phyloP scores from a whole-genome alignment of 1,140 invertebrate species.

The Euwallacea fornicatus region DNA sequence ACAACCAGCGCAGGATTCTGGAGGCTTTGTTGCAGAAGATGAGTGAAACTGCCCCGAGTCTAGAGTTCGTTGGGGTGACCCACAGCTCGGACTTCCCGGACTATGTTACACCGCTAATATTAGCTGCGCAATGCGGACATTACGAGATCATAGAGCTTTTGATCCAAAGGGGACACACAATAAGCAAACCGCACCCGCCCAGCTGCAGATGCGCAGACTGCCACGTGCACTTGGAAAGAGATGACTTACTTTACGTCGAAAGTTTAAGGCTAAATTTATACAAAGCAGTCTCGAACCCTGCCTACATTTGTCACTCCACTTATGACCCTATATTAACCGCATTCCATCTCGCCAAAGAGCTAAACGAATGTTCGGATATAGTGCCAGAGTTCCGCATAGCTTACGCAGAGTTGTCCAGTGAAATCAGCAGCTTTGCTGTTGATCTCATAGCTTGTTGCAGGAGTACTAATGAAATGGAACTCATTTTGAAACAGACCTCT shows the following conservation, averaged over 20 bases:
- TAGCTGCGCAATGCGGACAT: slow-evolving; percentile 71
- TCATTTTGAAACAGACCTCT: slow-evolving; percentile 60
- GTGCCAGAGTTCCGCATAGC: slow-evolving; percentile 62
- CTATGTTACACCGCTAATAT: slow-evolving; percentile 70
- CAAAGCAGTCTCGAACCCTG: slow-evolving; percentile 64
- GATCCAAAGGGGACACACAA: slow-evolving; percentile 60
- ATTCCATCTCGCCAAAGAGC: slow-evolving; percentile 62
- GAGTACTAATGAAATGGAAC: slow-evolving; percentile 68
- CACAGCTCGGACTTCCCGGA: slow-evolving; percentile 65
- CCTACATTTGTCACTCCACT: slow-evolving; percentile 66
- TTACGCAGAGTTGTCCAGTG: slow-evolving; percentile 60
- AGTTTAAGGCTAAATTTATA: slow-evolving; percentile 61
- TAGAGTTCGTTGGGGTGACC: slow-evolving; percentile 58
- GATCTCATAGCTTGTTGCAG: slow-evolving; percentile 65
- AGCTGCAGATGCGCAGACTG: slow-evolving; percentile 63
- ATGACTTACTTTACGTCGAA: slow-evolving; percentile 56
- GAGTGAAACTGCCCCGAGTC: slow-evolving; percentile 52
- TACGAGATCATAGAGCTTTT: slow-evolving; percentile 71
- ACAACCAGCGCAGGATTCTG: slow-evolving; percentile 57
- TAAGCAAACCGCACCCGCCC: slow-evolving; percentile 62
- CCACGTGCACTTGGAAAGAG: slow-evolving; percentile 53
- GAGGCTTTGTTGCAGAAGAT: slow-evolving; percentile 57
- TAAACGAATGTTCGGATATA: slow-evolving; percentile 55
- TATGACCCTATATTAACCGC: slow-evolving; percentile 67
- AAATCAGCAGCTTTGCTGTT: slow-evolving; percentile 64